Evolutionary conservation across 2,113 vertebrate genomes (phyloP).

Genomic region (Crotalus viridis): DNA sequence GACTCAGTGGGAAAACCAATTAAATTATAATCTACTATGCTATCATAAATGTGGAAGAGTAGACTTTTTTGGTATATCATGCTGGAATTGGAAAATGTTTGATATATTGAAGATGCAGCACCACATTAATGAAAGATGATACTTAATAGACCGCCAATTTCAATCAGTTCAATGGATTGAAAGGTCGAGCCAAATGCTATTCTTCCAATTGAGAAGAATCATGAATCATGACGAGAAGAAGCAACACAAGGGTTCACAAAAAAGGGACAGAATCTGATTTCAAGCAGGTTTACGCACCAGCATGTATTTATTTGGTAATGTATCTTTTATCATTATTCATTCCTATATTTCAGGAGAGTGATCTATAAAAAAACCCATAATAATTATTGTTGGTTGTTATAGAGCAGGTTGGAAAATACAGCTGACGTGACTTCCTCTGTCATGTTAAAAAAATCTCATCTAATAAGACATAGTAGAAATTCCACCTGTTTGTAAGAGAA

Average conservation of each 20-base stretch:
- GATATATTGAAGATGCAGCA: not conserved
- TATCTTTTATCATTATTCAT: not conserved
- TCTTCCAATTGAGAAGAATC: not conserved
- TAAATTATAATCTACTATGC: conserved; percentile 6
- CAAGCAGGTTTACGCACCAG: not conserved
- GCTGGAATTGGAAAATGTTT: conserved; percentile 13
- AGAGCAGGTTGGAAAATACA: not conserved
- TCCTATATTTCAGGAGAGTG: not conserved
- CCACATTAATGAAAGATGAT: not conserved
- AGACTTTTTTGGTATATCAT: not conserved
- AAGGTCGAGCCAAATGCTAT: conserved; percentile 2
- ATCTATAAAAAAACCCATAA: not conserved
- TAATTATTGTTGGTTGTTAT: not conserved
- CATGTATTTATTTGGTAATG: not conserved
- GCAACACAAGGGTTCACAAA: not conserved
- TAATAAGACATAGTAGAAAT: not conserved
- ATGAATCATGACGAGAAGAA: not conserved
- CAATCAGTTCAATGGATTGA: not conserved
- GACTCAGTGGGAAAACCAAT: not conserved
- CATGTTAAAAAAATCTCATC: not conserved
- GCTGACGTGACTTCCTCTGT: not conserved
- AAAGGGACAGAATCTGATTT: not conserved
- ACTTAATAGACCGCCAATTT: not conserved
- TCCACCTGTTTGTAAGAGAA: not conserved
- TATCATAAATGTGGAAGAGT: conserved; percentile 4